phyloP scores from a whole-genome alignment of 2,113 vertebrate species.

The Oryzias javanicus region DNA sequence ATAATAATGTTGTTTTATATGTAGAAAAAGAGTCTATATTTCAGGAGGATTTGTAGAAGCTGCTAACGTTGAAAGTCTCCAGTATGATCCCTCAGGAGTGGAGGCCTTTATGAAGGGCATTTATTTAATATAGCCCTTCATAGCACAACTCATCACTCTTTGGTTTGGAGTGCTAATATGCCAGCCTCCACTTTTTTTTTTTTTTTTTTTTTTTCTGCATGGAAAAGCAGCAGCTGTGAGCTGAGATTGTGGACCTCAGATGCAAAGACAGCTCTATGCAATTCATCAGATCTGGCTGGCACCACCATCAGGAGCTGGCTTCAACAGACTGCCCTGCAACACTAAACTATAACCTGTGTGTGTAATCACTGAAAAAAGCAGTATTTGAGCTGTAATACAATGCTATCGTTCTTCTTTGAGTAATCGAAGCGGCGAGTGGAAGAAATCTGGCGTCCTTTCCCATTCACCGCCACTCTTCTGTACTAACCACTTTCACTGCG shows the following conservation, averaged over 20 bases:
- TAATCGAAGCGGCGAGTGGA: conserved; percentile 36
- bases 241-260: conserved; percentile 43
- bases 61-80: conserved; percentile 72
- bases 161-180: conserved; percentile 18
- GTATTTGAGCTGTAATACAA: conserved; percentile 41
- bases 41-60: conserved; percentile 72
- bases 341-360: conserved; percentile 27
- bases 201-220: conserved; percentile 18
- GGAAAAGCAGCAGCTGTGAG: conserved; percentile 48
- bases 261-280: conserved; percentile 31
- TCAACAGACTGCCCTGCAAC: conserved; percentile 30
- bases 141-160: conserved; percentile 22
- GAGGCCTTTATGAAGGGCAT: conserved; percentile 41
- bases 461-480: conserved; percentile 25
- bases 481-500: conserved; percentile 74
- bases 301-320: conserved; percentile 47
- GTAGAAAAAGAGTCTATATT: conserved; percentile 48
- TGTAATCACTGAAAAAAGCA: conserved; percentile 20
- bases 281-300: conserved; percentile 19
- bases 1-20: conserved; percentile 57
- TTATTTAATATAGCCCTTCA: conserved; percentile 27
- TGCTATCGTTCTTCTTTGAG: conserved; percentile 28
- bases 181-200: conserved; percentile 17
- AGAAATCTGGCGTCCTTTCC: conserved; percentile 22
- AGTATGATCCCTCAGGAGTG: conserved; percentile 35